Conservation (phyloP, 1,140 invertebrate genomes). For the Mercenaria mercenaria region DNA sequence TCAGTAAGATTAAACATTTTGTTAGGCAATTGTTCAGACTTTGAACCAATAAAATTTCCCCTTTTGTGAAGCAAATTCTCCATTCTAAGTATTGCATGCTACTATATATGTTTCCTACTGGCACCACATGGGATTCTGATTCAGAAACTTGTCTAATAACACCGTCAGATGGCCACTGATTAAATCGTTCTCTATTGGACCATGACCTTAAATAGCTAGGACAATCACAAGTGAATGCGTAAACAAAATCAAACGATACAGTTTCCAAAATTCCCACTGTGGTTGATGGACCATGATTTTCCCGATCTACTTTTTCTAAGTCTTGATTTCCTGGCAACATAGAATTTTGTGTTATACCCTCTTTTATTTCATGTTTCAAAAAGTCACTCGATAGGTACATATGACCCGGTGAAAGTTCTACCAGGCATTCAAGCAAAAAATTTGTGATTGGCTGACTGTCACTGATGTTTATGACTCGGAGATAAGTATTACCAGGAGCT, state of each 20-base stretch:
- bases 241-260: background rate
- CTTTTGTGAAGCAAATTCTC: constrained; percentile 9
- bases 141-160: background rate
- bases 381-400: background rate
- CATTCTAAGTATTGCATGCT: background rate
- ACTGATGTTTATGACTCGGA: background rate
- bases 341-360: background rate
- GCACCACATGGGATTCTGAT: constrained; percentile 9
- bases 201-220: background rate
- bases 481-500: background rate
- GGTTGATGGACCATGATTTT: background rate
- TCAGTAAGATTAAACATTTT: background rate
- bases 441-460: background rate
- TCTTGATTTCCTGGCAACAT: background rate
- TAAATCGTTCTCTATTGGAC: background rate
- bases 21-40: background rate
- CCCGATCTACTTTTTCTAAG: background rate
- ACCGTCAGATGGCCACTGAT: background rate
- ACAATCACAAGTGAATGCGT: background rate
- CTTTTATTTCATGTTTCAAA: background rate
- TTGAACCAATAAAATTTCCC: background rate
- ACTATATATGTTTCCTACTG: background rate
- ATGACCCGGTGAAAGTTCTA: background rate
- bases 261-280: background rate
- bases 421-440: background rate